A percentile compares a stretch with the other conserved stretches of the same genome.
These are phyloP conservation scores for Tridacna crocea DNA, from an alignment of 2,888 invertebrate species.

Conservation along the genomic window DNA sequence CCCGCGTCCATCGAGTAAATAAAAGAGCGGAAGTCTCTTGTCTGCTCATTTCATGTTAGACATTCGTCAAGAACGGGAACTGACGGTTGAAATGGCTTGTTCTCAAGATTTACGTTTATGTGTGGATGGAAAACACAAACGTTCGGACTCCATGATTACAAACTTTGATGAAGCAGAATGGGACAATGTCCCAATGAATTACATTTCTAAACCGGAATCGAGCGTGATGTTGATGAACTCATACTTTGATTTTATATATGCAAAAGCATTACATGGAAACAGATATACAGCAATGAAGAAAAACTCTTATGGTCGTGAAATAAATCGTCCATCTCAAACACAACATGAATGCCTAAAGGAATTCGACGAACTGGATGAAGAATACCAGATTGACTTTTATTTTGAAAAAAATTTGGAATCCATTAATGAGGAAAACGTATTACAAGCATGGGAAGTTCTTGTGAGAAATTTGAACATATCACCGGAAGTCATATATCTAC, in stretches of 20 bases:
- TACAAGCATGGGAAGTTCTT: constrained; percentile 32
- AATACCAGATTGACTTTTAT: constrained; percentile 35
- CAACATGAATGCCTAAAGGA: constrained; percentile 42
- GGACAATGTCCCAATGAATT: constrained; percentile 5
- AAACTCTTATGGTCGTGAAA: constrained; percentile 32
- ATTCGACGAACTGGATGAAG: constrained; percentile 20
- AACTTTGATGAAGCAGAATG: constrained; percentile 29
- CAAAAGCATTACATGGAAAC: constrained; percentile 33
- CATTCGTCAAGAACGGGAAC: not conserved
- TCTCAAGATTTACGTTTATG: not conserved
- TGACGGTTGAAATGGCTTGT: not conserved
- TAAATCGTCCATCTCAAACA: constrained; percentile 37
- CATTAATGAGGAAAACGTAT: constrained; percentile 29
- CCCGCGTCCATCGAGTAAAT: not conserved
- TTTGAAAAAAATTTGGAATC: constrained; percentile 35
- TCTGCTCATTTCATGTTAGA: too few relatives aligned
- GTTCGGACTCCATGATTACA: constrained; percentile 26
- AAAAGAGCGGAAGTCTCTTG: not conserved
- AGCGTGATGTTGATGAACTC: constrained; percentile 28
- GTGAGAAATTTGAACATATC: constrained; percentile 30
- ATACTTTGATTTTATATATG: constrained; percentile 42
- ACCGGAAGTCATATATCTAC: constrained; percentile 20
- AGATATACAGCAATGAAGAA: constrained; percentile 19
- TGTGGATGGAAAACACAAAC: constrained; percentile 13
- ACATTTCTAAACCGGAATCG: constrained; percentile 4